These are phyloP conservation scores for Stegana nigrithorax DNA, from an alignment of 2,888 invertebrate genomes.

Conservation along the genomic window DNA sequence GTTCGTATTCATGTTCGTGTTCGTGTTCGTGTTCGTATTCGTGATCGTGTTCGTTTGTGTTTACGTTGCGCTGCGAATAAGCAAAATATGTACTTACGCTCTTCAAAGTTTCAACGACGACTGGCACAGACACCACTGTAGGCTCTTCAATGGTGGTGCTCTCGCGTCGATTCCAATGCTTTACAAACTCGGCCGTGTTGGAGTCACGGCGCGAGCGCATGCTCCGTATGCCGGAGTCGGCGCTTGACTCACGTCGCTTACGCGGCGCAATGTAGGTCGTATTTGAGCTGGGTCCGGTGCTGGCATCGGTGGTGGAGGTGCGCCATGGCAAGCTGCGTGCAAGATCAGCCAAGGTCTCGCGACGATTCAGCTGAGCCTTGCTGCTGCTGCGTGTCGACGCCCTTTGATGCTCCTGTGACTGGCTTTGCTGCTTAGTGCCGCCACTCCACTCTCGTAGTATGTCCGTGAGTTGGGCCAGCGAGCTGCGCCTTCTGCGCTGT, in stretches of 20 bases:
- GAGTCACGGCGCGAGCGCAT: conserved; percentile 81
- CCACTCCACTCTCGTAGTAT: conserved; percentile 89
- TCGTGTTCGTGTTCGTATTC: too few relatives aligned
- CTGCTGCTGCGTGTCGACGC: conserved; percentile 23
- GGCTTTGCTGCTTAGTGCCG: conserved; percentile 68
- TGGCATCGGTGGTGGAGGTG: conserved; percentile 73
- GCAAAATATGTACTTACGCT: conserved; percentile 49
- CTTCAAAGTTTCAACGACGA: conserved; percentile 49
- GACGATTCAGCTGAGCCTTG: conserved; percentile 79
- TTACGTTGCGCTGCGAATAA: too few relatives aligned
- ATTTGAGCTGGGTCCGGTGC: conserved; percentile 64
- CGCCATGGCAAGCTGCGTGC: conserved; percentile 88
- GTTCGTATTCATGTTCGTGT: too few relatives aligned
- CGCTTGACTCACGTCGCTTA: conserved; percentile 88
- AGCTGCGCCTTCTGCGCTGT: conserved; percentile 82
- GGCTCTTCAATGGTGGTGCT: conserved; percentile 69
- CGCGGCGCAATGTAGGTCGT: conserved; percentile 70
- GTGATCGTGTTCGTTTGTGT: too few relatives aligned
- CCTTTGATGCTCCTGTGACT: conserved; percentile 24
- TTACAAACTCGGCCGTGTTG: conserved; percentile 79
- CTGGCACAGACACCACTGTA: conserved; percentile 39
- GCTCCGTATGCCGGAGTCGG: conserved; percentile 85
- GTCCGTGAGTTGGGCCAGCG: conserved; percentile 89
- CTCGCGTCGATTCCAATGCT: conserved; percentile 78
- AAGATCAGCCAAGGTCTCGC: conserved; percentile 89